A percentile compares a stretch with the other conserved stretches of the same genome.
Evolutionary conservation across 2,888 invertebrate species (phyloP).

Genomic region (Alsophila aescularia): DNA sequence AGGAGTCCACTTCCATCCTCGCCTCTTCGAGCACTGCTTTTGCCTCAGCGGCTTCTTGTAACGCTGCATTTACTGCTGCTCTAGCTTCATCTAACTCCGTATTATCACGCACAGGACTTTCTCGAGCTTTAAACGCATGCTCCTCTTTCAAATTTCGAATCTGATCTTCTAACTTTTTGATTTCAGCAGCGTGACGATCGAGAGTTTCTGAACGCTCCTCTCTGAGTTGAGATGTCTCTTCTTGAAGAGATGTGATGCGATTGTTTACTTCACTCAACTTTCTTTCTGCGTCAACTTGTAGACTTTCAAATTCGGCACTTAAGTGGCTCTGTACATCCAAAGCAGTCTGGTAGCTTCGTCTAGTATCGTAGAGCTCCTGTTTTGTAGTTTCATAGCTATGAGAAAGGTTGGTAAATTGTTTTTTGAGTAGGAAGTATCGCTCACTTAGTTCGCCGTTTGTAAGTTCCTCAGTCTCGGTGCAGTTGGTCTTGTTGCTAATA

Average conservation of each 20-base stretch:
- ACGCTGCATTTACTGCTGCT: conserved; percentile 53
- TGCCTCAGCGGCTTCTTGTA: conserved; percentile 59
- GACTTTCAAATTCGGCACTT: conserved; percentile 69
- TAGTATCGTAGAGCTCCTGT: conserved; percentile 75
- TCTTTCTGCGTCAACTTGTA: conserved; percentile 67
- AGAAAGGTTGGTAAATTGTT: conserved; percentile 68
- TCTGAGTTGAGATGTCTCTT: conserved; percentile 66
- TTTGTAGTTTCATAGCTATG: conserved; percentile 67
- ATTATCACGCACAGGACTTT: conserved; percentile 65
- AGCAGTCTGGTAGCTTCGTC: conserved; percentile 72
- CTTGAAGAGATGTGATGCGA: conserved; percentile 65
- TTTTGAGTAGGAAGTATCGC: conserved; percentile 70
- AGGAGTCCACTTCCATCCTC: conserved; percentile 57
- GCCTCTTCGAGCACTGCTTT: conserved; percentile 66
- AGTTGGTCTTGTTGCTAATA: conserved; percentile 72
- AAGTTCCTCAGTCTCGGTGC: conserved; percentile 68
- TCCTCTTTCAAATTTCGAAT: conserved; percentile 68
- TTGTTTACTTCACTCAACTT: conserved; percentile 58
- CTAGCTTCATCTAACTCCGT: conserved; percentile 69
- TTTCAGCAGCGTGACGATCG: conserved; percentile 62
- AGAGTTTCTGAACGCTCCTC: conserved; percentile 62
- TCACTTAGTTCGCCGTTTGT: conserved; percentile 71
- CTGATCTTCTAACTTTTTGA: conserved; percentile 62
- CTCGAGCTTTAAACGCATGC: conserved; percentile 52
- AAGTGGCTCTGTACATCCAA: conserved; percentile 75